These are phyloP conservation scores for Chesias legatella DNA, from an alignment of 2,888 invertebrate species.

Conservation along the genomic window DNA sequence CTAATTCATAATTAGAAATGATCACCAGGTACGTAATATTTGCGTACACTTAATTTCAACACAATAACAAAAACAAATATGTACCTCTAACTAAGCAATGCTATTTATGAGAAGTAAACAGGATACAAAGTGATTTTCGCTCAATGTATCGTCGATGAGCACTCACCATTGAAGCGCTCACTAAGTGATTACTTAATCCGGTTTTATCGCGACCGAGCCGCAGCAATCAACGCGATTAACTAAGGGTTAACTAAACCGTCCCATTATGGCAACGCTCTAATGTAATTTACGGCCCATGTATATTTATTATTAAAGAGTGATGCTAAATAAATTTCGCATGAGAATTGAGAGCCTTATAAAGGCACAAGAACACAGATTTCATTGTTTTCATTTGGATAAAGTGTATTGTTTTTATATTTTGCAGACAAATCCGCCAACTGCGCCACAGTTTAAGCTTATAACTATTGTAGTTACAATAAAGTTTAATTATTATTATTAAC, in stretches of 20 bases:
- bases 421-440: constrained; percentile 1
- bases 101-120: constrained; percentile 2
- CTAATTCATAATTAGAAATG: too few species aligned
- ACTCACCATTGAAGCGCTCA: constrained; percentile 43
- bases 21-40: too few species aligned
- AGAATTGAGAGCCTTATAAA: neutral
- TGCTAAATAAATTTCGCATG: neutral
- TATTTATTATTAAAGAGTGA: constrained; percentile 18
- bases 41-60: too few species aligned
- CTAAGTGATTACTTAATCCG: constrained; percentile 72
- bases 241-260: constrained; percentile 57
- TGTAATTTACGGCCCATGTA: constrained; percentile 23
- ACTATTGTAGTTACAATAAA: too few species aligned
- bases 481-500: too few species aligned
- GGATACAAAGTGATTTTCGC: constrained; percentile 11
- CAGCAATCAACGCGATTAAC: constrained; percentile 71
- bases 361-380: too few species aligned
- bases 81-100: too few species aligned
- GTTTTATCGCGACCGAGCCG: constrained; percentile 49
- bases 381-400: too few species aligned
- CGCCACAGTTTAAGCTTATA: too few species aligned
- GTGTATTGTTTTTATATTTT: too few species aligned
- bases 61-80: too few species aligned
- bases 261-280: constrained; percentile 42
- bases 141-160: constrained; percentile 21